Evolutionary conservation across 2,797 vertebrate species (phyloP), one percentile per base, ranked within the genome.

Genomic region (Acrossocheilus wenchowensis): DNA sequence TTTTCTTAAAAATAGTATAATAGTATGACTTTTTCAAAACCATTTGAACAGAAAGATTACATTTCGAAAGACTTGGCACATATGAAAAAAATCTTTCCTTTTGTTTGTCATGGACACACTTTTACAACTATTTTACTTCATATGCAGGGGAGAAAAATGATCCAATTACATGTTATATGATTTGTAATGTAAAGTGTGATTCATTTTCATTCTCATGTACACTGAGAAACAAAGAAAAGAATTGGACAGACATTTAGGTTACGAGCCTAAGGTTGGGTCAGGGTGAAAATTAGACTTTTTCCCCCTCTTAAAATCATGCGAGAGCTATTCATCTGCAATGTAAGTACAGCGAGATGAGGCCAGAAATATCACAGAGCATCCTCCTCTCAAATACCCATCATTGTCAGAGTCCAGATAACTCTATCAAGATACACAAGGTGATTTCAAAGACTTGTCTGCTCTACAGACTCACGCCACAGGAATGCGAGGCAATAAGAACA

Each of bases 311-410:
- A 83, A 86, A 81, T 81, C 90, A 90, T 86, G 78, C 15, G 68
- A 91, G 91, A 90, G 89, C 80, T 78, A 90, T 93, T 92, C 60
- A 89, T 94, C 92, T 93, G 91, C 87, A 84, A 87, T 81, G 89
- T 26, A 83, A 91, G 88, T 74, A 87, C 69, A 78, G 75, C 15
- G 30, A 89, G 71, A 82, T 81, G 89, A 91, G 87, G 77, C 87
- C 86, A 41, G 89, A 91, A 91, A 86, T 83, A 90, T 89, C 80
- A 89, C 83, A 84, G 83, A 82, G 54, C 71, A 60, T 90, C 77
- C 87, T 89, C 86, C 84, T 89, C 71, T 77, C 72, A 82, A 84
- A 87, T 84, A 71, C 88, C 75, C 85, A 78, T 88, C 83, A 89
- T 91, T 69, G 82, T 80, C 86, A 88, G 88, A 89, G 89, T 90